These are phyloP conservation scores for Noctuana brunneofusca DNA, from an alignment of 2,888 invertebrate species.

Conservation along the genomic window DNA sequence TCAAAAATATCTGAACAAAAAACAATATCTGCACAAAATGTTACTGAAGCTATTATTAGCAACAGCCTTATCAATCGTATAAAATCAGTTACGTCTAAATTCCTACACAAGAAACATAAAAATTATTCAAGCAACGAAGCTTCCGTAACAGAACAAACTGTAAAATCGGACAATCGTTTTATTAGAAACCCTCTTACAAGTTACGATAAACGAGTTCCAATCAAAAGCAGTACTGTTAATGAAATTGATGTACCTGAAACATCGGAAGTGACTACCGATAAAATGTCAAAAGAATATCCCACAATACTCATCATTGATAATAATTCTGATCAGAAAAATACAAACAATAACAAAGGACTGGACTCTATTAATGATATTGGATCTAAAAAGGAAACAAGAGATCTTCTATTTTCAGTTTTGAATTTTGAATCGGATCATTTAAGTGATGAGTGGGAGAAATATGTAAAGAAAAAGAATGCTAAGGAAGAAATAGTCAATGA, in stretches of 20 bases:
- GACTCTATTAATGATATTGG: slow-evolving; percentile 12
- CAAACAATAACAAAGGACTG: neutral
- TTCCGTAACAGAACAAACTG: neutral
- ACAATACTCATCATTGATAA: slow-evolving; percentile 46
- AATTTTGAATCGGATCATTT: slow-evolving; percentile 50
- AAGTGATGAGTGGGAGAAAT: slow-evolving; percentile 39
- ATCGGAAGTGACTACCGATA: slow-evolving; percentile 24
- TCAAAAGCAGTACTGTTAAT: neutral
- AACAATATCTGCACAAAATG: neutral
- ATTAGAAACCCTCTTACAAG: neutral
- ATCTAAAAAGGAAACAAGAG: slow-evolving; percentile 35
- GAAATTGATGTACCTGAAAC: neutral
- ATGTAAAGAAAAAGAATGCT: slow-evolving; percentile 21
- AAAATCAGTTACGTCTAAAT: slow-evolving; percentile 32
- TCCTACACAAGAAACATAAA: slow-evolving; percentile 29
- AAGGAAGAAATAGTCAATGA: slow-evolving; percentile 10
- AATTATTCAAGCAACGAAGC: neutral
- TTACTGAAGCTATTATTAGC: neutral
- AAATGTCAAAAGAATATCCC: slow-evolving; percentile 38
- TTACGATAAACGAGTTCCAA: no score
- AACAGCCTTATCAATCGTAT: slow-evolving; percentile 28
- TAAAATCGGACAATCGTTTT: slow-evolving; percentile 6
- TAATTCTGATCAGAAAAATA: slow-evolving; percentile 37
- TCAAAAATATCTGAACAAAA: neutral
- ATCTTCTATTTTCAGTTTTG: slow-evolving; percentile 51